These are phyloP conservation scores for Anthonomus grandis DNA, from an alignment of 1,140 invertebrate genomes.

Conservation along the genomic window DNA sequence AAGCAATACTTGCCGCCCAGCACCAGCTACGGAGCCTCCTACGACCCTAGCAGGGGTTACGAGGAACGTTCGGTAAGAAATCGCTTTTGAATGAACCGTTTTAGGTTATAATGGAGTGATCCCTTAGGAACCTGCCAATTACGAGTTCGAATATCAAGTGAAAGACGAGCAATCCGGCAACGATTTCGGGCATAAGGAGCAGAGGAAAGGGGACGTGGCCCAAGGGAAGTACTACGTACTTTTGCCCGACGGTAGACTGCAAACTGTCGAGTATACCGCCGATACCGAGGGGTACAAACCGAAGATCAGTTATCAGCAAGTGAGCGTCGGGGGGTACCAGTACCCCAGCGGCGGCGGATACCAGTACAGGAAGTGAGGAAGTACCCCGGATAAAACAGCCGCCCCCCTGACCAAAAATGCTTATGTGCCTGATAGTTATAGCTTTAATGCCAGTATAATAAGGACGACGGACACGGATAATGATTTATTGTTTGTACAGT, in stretches of 20 bases:
- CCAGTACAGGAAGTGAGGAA: constrained; percentile 12
- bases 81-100: not conserved
- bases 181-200: constrained; percentile 70
- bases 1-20: constrained; percentile 46
- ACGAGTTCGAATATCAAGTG: constrained; percentile 71
- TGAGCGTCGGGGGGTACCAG: constrained; percentile 50
- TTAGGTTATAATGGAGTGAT: constrained; percentile 9
- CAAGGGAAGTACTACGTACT: constrained; percentile 70
- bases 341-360: constrained; percentile 23
- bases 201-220: constrained; percentile 62
- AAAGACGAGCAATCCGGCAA: constrained; percentile 66
- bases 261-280: constrained; percentile 74
- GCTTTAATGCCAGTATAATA: too few species aligned
- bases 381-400: not conserved
- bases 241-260: constrained; percentile 72
- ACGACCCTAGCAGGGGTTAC: constrained; percentile 27
- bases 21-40: constrained; percentile 41
- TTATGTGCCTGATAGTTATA: too few species aligned
- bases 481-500: too few species aligned
- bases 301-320: constrained; percentile 68
- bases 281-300: constrained; percentile 74
- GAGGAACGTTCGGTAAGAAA: constrained; percentile 47
- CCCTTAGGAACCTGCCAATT: constrained; percentile 62
- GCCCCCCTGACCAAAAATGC: too few species aligned
- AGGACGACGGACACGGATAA: too few species aligned